Evolutionary conservation across 2,797 vertebrate genomes (phyloP).

Genomic region (Gambusia yucatana): DNA sequence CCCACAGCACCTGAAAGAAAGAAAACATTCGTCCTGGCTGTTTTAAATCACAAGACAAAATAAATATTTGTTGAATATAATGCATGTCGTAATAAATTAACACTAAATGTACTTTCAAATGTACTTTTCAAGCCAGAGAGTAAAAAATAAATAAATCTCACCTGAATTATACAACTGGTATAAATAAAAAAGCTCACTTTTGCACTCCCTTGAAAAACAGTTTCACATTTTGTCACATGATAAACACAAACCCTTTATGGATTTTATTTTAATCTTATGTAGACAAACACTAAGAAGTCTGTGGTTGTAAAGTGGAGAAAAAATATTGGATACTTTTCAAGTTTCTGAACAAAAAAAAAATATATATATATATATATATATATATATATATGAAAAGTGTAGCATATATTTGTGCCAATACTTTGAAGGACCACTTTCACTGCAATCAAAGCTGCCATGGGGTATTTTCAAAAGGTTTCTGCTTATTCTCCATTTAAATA

Average conservation of each 20-base stretch:
- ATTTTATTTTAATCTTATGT: background rate
- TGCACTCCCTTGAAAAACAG: background rate
- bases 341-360: background rate
- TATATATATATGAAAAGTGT: background rate
- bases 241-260: background rate
- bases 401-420: background rate
- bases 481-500: background rate
- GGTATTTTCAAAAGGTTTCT: background rate
- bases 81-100: background rate
- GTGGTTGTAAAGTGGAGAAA: background rate
- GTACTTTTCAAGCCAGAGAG: background rate
- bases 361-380: no score
- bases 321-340: background rate
- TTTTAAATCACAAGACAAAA: background rate
- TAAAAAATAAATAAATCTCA: background rate
- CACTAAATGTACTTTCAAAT: background rate
- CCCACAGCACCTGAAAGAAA: slow-evolving; percentile 67
- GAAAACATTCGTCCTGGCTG: background rate
- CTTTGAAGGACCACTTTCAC: background rate
- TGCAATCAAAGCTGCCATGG: background rate
- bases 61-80: background rate
- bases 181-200: background rate
- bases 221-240: background rate
- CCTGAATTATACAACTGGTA: background rate
- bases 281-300: background rate